Percentiles rank a stretch among this genome's conserved stretches.
Evolutionary conservation across 1,140 invertebrate species (phyloP).

Genomic region (Apis laboriosa): DNA sequence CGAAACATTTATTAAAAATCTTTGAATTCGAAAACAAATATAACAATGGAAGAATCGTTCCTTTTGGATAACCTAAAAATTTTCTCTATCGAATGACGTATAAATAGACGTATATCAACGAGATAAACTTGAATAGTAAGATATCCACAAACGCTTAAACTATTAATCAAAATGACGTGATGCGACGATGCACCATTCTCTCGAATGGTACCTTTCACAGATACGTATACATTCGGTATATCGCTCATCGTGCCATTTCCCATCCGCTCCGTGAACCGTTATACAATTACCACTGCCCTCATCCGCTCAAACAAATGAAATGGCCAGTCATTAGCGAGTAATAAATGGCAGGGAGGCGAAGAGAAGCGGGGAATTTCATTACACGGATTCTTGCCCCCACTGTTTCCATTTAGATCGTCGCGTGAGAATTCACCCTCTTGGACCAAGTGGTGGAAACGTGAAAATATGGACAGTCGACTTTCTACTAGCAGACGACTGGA

Average conservation of each 20-base stretch:
- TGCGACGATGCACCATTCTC: no score
- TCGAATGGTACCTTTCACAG: neutral
- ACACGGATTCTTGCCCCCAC: constrained; percentile 11
- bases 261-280: neutral
- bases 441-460: neutral
- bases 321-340: constrained; percentile 38
- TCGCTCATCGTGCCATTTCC: constrained; percentile 26
- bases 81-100: no score
- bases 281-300: constrained; percentile 24
- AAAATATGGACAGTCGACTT: constrained; percentile 2
- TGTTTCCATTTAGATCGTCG: neutral
- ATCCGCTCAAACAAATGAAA: constrained; percentile 23
- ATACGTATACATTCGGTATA: neutral
- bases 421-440: neutral
- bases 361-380: constrained; percentile 33
- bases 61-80: no score
- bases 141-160: neutral
- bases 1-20: no score
- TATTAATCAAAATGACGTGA: constrained; percentile 16
- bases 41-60: no score
- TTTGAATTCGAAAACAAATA: no score
- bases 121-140: no score
- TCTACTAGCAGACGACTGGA: neutral
- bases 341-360: constrained; percentile 26
- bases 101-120: no score